Percentiles rank a stretch among this genome's conserved stretches.
Conservation (phyloP, 2,113 vertebrate species). For the Corvus moneduloides region DNA sequence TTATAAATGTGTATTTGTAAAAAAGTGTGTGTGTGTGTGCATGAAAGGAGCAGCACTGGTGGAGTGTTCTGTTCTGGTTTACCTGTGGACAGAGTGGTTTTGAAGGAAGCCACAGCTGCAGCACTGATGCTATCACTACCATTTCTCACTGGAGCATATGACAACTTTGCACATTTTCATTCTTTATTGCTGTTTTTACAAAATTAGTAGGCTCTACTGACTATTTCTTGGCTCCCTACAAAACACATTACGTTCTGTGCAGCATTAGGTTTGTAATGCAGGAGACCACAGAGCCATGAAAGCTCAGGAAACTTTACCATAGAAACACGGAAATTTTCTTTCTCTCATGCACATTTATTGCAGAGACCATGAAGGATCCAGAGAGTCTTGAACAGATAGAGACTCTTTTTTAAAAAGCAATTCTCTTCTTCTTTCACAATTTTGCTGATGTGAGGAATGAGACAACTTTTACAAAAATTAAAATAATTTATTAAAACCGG, state of each 20-base stretch:
- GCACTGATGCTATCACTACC: background rate
- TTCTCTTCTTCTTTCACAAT: background rate
- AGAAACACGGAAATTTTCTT: background rate
- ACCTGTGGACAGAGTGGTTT: background rate
- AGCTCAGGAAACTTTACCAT: background rate
- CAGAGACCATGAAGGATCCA: background rate
- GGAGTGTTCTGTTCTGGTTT: background rate
- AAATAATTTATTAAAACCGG: no score
- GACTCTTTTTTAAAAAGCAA: background rate
- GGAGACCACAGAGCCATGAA: background rate
- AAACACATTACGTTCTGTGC: background rate
- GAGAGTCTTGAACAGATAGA: background rate
- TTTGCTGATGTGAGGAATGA: background rate
- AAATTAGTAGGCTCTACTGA: background rate
- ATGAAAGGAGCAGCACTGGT: background rate
- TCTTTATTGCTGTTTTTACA: background rate
- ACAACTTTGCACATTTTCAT: background rate
- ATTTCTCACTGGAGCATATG: background rate
- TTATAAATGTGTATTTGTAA: background rate
- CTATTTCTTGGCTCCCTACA: background rate
- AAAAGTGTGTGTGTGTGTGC: background rate
- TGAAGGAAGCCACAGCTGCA: background rate
- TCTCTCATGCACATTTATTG: background rate
- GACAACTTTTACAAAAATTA: no score
- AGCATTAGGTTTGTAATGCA: background rate